Evolutionary conservation across 2,888 invertebrate genomes (phyloP), one percentile per base, ranked within the genome.

Genomic region (Meteorus cinctellus): DNA sequence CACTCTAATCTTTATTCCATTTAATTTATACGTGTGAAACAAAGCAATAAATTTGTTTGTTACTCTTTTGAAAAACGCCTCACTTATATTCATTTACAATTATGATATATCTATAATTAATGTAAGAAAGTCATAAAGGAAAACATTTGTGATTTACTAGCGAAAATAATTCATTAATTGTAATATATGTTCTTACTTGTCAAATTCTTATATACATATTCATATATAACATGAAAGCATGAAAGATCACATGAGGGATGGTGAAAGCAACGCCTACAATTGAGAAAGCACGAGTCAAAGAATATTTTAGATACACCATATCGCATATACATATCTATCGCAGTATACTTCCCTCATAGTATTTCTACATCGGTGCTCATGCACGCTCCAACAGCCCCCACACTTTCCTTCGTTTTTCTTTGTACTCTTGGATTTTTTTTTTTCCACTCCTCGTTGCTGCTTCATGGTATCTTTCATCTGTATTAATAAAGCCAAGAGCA

Each of bases 401-500:
- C 19, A 19, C 63, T 34, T 34, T 59, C 24, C 16, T 19, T 27
- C 14, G 27, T 41, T 60, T 19, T 41, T 71, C 41, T 27, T 55
- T 55, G 8, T 41, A 41, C 12, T 41, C 8, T 12, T 41, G 8
- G 34, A 41, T 4, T 12, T 12, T 41, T 41, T 41, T 27, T 60
- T 29, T 48, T 19, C 29, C 29, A 29, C 29, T 45, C 45, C 45
- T 48, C n/a, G 63, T 45, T 19, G 2, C 41, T 12, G 0, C 19
- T 19, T n/a, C 45, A 12, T 71, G 14, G 27, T 62, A 65, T 51
- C 73, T 79, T 79, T 77, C 75, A 80, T 80, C 76, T 78, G 29
- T 72, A 69, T 70, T 76, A 77, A 78, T 78, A 77, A 78, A 65
- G 60, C 72, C 72, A 55, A 71, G 24, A 48, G 68, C 41, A 16